A percentile compares a stretch with the other conserved stretches of the same genome.
Evolutionary conservation across 2,888 invertebrate species (phyloP).

Genomic region (Nomada lathburiana): DNA sequence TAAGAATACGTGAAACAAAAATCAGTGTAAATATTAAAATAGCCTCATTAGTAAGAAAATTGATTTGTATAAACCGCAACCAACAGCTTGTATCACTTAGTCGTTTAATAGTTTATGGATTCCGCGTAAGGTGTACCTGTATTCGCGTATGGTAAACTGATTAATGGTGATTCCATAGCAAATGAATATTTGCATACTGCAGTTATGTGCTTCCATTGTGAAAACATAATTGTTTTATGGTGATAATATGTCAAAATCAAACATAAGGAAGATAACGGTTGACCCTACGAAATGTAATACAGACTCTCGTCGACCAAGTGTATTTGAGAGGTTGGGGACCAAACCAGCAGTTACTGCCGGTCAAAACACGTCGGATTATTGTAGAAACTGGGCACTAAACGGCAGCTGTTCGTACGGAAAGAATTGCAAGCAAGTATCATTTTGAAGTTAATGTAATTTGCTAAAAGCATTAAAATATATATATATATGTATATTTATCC

Average conservation of each 20-base stretch:
- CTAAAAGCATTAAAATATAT: background rate
- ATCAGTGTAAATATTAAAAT: constrained; percentile 33
- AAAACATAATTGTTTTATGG: constrained; percentile 82
- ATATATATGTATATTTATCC: background rate
- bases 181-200: constrained; percentile 74
- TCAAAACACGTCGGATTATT: constrained; percentile 88
- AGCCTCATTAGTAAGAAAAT: background rate
- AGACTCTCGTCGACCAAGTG: constrained; percentile 90
- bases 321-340: constrained; percentile 93
- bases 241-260: constrained; percentile 88
- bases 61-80: constrained; percentile 16
- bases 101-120: constrained; percentile 22
- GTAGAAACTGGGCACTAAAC: constrained; percentile 91
- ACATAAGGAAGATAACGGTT: constrained; percentile 92
- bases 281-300: constrained; percentile 89
- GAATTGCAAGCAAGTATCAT: constrained; percentile 87
- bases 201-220: constrained; percentile 83
- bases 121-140: constrained; percentile 8
- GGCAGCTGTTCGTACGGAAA: constrained; percentile 92
- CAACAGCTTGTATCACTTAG: constrained; percentile 3
- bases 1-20: constrained; percentile 8
- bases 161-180: constrained; percentile 66
- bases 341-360: constrained; percentile 87
- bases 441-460: constrained; percentile 20
- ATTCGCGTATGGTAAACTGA: constrained; percentile 23